Conservation (phyloP, 2,797 vertebrate species). For the Gobio occitaniae region DNA sequence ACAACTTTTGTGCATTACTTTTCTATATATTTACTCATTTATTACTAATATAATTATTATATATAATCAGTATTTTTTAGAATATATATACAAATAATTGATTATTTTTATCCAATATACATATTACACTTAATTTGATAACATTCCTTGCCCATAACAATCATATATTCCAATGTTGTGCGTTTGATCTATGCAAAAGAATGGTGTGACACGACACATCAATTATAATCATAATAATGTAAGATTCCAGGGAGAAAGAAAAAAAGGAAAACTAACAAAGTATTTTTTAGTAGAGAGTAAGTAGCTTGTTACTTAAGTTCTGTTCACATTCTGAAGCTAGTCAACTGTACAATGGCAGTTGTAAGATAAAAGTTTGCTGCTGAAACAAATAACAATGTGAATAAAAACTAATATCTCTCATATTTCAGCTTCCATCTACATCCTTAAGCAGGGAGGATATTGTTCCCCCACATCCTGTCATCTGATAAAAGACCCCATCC, state of each 20-base stretch:
- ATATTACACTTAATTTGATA: not conserved
- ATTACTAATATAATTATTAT: not conserved
- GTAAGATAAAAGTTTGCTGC: not conserved
- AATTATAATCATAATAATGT: not conserved
- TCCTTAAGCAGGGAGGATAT: conserved; percentile 60
- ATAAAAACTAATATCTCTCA: not conserved
- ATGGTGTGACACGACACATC: not conserved
- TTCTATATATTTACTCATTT: too few species aligned
- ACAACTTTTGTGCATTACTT: not conserved
- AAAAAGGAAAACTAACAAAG: not conserved
- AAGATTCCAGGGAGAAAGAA: not conserved
- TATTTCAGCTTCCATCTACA: conserved; percentile 22
- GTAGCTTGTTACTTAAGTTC: not conserved
- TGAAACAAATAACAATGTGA: not conserved
- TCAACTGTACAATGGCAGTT: not conserved
- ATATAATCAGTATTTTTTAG: not conserved
- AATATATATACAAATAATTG: not conserved
- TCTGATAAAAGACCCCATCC: conserved; percentile 54
- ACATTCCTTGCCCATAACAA: not conserved
- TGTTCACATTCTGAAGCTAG: conserved; percentile 1
- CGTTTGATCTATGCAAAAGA: not conserved
- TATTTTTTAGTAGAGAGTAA: not conserved
- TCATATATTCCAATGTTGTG: not conserved
- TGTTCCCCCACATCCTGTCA: conserved; percentile 57
- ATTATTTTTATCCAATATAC: not conserved